Evolutionary conservation across 2,113 vertebrate genomes (phyloP).

Genomic region (Sceloporus undulatus): DNA sequence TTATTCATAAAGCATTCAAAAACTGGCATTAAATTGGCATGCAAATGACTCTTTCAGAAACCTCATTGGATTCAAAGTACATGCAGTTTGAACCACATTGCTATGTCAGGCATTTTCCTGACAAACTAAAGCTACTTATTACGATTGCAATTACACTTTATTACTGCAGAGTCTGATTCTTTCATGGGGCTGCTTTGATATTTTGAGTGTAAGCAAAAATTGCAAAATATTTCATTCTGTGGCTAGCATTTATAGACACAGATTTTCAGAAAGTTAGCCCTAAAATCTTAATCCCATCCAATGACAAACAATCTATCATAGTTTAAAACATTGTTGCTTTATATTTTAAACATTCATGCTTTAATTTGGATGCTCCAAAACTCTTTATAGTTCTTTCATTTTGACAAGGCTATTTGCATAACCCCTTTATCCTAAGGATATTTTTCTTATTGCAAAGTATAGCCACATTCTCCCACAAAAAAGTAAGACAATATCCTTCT

Average conservation of each 20-base stretch:
- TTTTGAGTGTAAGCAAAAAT: background rate
- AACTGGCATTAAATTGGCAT: background rate
- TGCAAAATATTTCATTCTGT: background rate
- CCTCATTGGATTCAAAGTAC: conserved; percentile 20
- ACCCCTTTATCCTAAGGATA: no score
- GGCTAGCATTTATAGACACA: conserved; percentile 4
- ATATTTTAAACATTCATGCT: background rate
- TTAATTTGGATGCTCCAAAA: background rate
- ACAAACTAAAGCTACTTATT: conserved; percentile 22
- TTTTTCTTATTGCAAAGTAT: no score
- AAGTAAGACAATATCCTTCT: background rate
- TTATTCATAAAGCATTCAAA: conserved; percentile 30
- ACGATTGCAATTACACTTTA: background rate
- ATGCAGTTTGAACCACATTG: background rate
- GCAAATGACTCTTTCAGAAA: background rate
- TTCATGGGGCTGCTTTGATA: background rate
- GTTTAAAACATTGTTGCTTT: no score
- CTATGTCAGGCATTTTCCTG: background rate
- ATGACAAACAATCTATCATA: background rate
- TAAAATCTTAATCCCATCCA: background rate
- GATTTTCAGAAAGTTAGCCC: background rate
- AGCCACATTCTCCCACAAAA: background rate
- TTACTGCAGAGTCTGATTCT: background rate
- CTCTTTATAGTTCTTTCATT: background rate
- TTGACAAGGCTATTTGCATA: background rate